Percentiles rank a stretch among this genome's conserved stretches.
These are phyloP conservation scores for Scomberomorus guttatus DNA, from an alignment of 2,797 vertebrate species.

Conservation along the genomic window DNA sequence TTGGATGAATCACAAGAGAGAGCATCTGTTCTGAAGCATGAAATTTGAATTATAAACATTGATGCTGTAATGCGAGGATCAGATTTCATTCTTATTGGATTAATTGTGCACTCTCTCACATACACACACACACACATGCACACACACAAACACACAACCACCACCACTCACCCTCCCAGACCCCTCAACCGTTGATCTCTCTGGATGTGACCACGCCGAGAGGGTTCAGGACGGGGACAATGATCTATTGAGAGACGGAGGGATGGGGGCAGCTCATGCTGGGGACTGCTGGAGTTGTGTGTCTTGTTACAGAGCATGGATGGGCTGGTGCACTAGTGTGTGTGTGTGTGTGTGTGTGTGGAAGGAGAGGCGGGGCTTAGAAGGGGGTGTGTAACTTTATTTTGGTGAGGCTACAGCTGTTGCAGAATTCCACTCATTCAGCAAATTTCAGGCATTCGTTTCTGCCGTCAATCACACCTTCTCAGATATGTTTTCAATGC, in stretches of 20 bases:
- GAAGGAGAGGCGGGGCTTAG: neutral
- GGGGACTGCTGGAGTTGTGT: slow-evolving; percentile 45
- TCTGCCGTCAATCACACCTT: slow-evolving; percentile 3
- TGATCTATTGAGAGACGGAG: slow-evolving; percentile 60
- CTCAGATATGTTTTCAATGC: slow-evolving; percentile 2
- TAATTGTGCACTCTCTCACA: slow-evolving; percentile 7
- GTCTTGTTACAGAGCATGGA: slow-evolving; percentile 53
- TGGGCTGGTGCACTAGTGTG: slow-evolving; percentile 15
- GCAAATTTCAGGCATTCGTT: slow-evolving; percentile 27
- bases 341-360: slow-evolving; percentile 24
- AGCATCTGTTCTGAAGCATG: slow-evolving; percentile 26
- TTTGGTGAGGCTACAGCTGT: slow-evolving; percentile 68
- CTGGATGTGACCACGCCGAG: slow-evolving; percentile 48
- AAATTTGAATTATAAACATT: slow-evolving; percentile 24
- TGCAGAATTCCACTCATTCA: slow-evolving; percentile 56
- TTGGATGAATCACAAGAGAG: neutral
- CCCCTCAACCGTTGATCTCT: slow-evolving; percentile 43
- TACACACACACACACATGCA: neutral
- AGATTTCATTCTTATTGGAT: slow-evolving; percentile 21
- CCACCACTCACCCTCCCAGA: neutral
- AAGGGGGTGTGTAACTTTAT: slow-evolving; percentile 43
- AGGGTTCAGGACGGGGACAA: slow-evolving; percentile 59
- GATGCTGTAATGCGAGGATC: slow-evolving; percentile 11
- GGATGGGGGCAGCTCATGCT: slow-evolving; percentile 45
- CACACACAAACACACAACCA: neutral